Evolutionary conservation across 2,888 invertebrate species (phyloP).

Genomic region (Mycalesis mineus): DNA sequence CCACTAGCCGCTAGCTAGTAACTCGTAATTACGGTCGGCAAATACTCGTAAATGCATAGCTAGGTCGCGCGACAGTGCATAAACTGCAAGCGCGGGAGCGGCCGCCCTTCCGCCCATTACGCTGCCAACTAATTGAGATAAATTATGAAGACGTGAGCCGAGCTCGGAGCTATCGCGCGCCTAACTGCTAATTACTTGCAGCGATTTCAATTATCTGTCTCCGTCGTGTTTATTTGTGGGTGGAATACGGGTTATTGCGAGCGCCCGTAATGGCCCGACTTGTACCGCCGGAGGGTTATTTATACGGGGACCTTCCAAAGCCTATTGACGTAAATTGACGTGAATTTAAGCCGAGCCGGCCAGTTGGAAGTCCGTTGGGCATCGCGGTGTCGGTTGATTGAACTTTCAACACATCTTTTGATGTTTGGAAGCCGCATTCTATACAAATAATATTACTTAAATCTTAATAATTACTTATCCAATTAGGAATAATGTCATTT

Average conservation of each 20-base stretch:
- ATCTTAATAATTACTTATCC: no score
- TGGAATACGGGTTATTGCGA: slow-evolving; percentile 13
- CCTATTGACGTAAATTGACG: slow-evolving; percentile 11
- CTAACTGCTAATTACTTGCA: slow-evolving; percentile 70
- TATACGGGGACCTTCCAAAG: slow-evolving; percentile 5
- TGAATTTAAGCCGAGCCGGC: neutral
- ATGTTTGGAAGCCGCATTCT: neutral
- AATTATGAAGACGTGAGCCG: slow-evolving; percentile 72
- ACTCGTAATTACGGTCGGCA: neutral
- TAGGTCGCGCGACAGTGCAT: slow-evolving; percentile 12
- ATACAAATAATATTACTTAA: neutral
- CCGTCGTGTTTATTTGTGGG: slow-evolving; percentile 26
- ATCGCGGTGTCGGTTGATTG: neutral
- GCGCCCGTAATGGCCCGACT: slow-evolving; percentile 5
- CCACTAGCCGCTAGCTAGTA: neutral
- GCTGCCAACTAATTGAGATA: slow-evolving; percentile 69
- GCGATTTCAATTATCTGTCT: slow-evolving; percentile 63
- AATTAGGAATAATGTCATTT: no score
- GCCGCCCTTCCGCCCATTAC: slow-evolving; percentile 70
- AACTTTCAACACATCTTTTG: neutral
- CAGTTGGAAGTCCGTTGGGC: neutral
- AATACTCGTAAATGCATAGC: slow-evolving; percentile 7
- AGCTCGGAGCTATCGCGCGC: slow-evolving; percentile 60
- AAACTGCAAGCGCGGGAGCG: slow-evolving; percentile 23
- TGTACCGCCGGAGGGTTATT: slow-evolving; percentile 11